These are phyloP conservation scores for Vannuccia rotundouncinata DNA, from an alignment of 2,888 invertebrate species.

Conservation along the genomic window DNA sequence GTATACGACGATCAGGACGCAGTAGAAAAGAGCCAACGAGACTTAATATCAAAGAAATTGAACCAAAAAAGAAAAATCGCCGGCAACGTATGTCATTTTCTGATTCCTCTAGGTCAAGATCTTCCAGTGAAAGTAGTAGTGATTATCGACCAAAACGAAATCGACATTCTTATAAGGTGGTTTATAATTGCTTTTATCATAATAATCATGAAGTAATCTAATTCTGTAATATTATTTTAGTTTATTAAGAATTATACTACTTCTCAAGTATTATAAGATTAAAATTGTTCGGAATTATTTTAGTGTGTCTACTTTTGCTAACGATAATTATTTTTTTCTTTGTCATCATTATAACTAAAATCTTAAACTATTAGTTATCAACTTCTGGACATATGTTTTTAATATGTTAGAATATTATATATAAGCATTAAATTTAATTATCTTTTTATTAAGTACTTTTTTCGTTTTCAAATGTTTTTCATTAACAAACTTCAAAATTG, in stretches of 20 bases:
- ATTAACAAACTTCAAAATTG: too few relatives aligned
- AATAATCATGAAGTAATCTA: background rate
- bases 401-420: too few relatives aligned
- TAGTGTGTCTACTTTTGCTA: too few relatives aligned
- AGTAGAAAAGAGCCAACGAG: constrained; percentile 48
- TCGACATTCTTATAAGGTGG: background rate
- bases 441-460: too few relatives aligned
- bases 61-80: background rate
- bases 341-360: too few relatives aligned
- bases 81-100: background rate
- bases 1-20: constrained; percentile 28
- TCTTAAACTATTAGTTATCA: too few relatives aligned
- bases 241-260: background rate
- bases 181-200: background rate
- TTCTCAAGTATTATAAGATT: background rate
- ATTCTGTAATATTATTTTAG: background rate
- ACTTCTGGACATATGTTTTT: too few relatives aligned
- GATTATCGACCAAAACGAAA: background rate
- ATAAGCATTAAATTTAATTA: too few relatives aligned
- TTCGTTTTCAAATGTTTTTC: too few relatives aligned
- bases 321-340: too few relatives aligned
- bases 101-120: background rate
- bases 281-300: too few relatives aligned
- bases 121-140: background rate
- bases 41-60: background rate